phyloP scores from a whole-genome alignment of 2,888 invertebrate species.

The Eledona agricola region DNA sequence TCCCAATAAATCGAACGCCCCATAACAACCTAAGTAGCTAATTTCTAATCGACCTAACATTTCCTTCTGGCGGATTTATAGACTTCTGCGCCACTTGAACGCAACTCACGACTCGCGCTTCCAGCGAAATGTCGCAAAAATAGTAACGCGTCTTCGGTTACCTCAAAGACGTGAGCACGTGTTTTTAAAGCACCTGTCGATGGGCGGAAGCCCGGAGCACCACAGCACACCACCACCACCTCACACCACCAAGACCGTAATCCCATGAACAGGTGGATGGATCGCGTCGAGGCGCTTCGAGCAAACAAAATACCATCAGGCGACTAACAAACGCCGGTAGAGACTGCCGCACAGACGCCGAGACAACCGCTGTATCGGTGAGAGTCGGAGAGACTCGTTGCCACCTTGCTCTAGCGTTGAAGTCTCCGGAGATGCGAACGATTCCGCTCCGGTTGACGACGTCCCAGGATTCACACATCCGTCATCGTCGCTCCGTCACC shows the following conservation, averaged over 20 bases:
- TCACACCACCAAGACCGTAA: constrained; percentile 28
- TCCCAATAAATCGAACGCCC: constrained; percentile 38
- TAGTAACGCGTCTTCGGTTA: constrained; percentile 9
- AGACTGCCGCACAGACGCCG: constrained; percentile 53
- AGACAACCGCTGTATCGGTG: constrained; percentile 49
- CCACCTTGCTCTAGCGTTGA: constrained; percentile 53
- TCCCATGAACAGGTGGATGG: constrained; percentile 33
- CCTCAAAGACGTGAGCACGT: too few relatives aligned
- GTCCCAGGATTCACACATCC: too few relatives aligned
- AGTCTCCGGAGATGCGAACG: constrained; percentile 49
- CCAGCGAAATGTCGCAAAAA: too few relatives aligned
- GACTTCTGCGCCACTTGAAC: constrained; percentile 21
- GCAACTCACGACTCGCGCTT: constrained; percentile 12
- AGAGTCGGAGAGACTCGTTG: constrained; percentile 49
- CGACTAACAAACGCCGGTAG: constrained; percentile 53
- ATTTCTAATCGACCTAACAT: constrained; percentile 45
- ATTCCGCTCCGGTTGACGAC: constrained; percentile 13
- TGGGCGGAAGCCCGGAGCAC: constrained; percentile 1
- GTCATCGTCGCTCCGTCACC: too few relatives aligned
- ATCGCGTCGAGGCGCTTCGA: constrained; percentile 43
- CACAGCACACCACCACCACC: constrained; percentile 19
- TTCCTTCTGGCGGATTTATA: constrained; percentile 42
- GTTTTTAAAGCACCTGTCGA: constrained; percentile 42
- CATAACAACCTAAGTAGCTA: constrained; percentile 47
- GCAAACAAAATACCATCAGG: constrained; percentile 48